phyloP scores from a whole-genome alignment of 2,888 invertebrate species.

The Eupeodes latifasciatus region DNA sequence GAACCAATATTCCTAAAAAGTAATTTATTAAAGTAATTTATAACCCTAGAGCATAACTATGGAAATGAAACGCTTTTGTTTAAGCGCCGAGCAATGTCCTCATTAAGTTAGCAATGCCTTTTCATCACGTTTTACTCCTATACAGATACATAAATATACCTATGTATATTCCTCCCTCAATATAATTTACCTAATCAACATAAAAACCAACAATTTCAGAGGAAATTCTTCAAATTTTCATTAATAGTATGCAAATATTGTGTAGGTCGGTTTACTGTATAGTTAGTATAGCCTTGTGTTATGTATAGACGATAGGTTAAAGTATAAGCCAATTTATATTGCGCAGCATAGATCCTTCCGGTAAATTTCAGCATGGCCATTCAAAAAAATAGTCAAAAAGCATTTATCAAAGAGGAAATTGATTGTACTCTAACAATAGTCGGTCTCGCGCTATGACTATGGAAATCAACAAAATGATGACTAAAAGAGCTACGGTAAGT shows the following conservation, averaged over 20 bases:
- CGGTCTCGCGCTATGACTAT: slow-evolving; percentile 11
- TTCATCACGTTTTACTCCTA: neutral
- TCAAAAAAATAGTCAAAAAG: slow-evolving; percentile 50
- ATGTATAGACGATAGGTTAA: neutral
- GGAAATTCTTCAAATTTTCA: slow-evolving; percentile 63
- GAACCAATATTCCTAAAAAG: slow-evolving; percentile 20
- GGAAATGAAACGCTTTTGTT: slow-evolving; percentile 35
- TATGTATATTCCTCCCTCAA: neutral
- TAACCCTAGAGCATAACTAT: slow-evolving; percentile 45
- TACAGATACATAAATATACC: neutral
- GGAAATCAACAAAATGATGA: neutral
- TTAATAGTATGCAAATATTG: slow-evolving; percentile 60
- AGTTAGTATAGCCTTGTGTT: neutral
- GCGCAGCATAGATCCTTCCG: slow-evolving; percentile 65
- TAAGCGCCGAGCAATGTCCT: neutral
- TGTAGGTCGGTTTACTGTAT: neutral
- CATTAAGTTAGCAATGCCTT: neutral
- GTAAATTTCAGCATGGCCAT: slow-evolving; percentile 57
- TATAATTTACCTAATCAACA: slow-evolving; percentile 51
- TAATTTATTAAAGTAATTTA: slow-evolving; percentile 63
- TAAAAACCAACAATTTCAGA: slow-evolving; percentile 36
- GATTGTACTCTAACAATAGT: slow-evolving; percentile 53
- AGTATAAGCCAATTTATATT: slow-evolving; percentile 17
- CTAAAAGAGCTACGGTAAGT: neutral
- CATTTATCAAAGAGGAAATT: slow-evolving; percentile 73